These are phyloP conservation scores for Eonycteris spelaea DNA, from an alignment of 2,113 vertebrate species.

Conservation along the genomic window DNA sequence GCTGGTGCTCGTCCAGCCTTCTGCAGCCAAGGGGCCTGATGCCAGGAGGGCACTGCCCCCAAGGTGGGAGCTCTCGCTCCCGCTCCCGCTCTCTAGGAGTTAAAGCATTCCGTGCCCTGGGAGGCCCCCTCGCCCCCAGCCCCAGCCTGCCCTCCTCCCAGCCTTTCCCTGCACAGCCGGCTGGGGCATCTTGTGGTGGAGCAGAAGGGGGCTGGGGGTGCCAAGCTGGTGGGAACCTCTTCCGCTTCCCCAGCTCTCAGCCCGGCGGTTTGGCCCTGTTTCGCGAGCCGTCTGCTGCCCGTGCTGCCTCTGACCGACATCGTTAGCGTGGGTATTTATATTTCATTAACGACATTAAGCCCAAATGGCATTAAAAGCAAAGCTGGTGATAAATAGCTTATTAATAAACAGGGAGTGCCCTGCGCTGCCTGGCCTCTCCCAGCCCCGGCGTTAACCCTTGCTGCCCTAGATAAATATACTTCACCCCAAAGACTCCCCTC, in stretches of 20 bases:
- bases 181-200: conserved; percentile 29
- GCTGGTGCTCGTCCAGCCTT: conserved; percentile 64
- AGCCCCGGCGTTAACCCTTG: conserved; percentile 76
- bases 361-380: conserved; percentile 90
- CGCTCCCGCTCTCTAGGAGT: neutral
- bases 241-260: conserved; percentile 68
- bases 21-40: conserved; percentile 49
- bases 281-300: conserved; percentile 83
- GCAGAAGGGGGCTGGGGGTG: conserved; percentile 22
- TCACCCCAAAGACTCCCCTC: conserved; percentile 25
- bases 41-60: conserved; percentile 56
- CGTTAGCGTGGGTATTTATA: conserved; percentile 89
- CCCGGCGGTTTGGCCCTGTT: conserved; percentile 81
- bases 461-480: conserved; percentile 61
- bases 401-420: conserved; percentile 88
- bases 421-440: conserved; percentile 70
- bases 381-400: conserved; percentile 89
- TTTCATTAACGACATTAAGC: conserved; percentile 91
- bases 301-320: conserved; percentile 88
- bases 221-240: conserved; percentile 50
- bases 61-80: neutral
- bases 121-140: neutral
- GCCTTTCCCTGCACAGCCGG: conserved; percentile 59
- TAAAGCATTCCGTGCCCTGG: neutral
- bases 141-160: neutral